phyloP scores from a whole-genome alignment of 1,140 invertebrate genomes.

The Bombus ignitus region DNA sequence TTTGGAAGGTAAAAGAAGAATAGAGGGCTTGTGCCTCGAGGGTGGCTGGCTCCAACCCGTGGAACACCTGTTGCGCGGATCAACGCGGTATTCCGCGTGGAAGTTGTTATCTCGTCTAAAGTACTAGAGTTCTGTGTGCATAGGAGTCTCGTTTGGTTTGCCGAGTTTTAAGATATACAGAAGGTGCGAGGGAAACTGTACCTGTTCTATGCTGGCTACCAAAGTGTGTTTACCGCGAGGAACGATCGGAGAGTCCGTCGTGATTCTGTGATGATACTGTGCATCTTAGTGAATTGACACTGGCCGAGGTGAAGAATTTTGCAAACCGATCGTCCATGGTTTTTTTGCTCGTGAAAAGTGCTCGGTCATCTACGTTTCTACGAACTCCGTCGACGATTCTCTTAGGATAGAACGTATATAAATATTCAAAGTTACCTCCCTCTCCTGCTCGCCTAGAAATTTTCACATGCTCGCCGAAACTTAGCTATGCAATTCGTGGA shows the following conservation, averaged over 20 bases:
- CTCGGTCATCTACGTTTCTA: neutral
- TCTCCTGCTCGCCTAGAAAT: too few species aligned
- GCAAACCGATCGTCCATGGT: neutral
- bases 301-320: neutral
- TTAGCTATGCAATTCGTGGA: slow-evolving; percentile 14
- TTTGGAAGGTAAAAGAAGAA: neutral
- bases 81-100: neutral
- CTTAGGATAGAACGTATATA: neutral
- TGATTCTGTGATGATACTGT: slow-evolving; percentile 8
- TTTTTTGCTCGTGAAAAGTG: neutral
- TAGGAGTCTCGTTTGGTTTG: neutral
- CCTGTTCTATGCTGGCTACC: neutral
- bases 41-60: neutral
- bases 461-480: too few species aligned
- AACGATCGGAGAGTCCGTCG: neutral
- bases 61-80: slow-evolving; percentile 33
- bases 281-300: neutral
- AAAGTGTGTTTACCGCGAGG: slow-evolving; percentile 7
- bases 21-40: neutral
- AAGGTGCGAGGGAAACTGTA: neutral
- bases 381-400: neutral
- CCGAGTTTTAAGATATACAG: neutral
- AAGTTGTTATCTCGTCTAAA: too few species aligned
- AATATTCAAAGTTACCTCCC: neutral
- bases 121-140: neutral